Conservation (phyloP, 2,113 vertebrate species). For the Danionella cerebrum region DNA sequence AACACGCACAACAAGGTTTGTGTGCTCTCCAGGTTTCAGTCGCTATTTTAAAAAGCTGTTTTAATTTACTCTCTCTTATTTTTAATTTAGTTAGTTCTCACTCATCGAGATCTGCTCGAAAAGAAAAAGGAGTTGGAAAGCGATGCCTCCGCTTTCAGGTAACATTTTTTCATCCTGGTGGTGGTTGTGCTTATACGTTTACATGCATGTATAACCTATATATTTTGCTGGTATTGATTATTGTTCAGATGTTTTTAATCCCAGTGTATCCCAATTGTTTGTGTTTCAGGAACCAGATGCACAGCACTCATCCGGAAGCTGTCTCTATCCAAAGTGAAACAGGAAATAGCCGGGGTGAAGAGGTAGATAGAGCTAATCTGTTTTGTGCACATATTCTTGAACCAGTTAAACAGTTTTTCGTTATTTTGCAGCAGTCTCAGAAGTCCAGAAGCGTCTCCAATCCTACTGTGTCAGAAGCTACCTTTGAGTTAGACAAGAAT, state of each 20-base stretch:
- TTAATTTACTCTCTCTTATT: not conserved
- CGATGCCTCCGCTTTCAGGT: conserved; percentile 60
- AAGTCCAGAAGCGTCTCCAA: conserved; percentile 43
- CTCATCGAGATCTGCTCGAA: conserved; percentile 59
- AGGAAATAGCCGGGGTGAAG: conserved; percentile 33
- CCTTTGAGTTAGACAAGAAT: conserved; percentile 32
- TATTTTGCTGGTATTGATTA: too few relatives aligned
- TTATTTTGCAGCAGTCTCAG: conserved; percentile 35
- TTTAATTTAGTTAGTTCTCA: conserved; percentile 50
- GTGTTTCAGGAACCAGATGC: conserved; percentile 50
- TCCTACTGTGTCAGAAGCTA: conserved; percentile 27
- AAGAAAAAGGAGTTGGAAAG: conserved; percentile 61
- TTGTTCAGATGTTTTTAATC: too few relatives aligned
- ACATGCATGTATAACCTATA: too few relatives aligned
- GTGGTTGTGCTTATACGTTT: too few relatives aligned
- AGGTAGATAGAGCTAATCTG: conserved; percentile 49
- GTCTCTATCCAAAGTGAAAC: conserved; percentile 19
- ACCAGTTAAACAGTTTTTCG: too few relatives aligned
- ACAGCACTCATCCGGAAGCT: conserved; percentile 45
- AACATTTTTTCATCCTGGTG: not conserved
- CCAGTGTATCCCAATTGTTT: too few relatives aligned
- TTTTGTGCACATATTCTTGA: too few relatives aligned
- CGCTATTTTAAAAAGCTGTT: not conserved
- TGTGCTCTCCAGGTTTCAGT: not conserved
- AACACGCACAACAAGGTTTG: conserved; percentile 64